Evolutionary conservation across 2,113 vertebrate species (phyloP), one percentile per base, ranked within the genome.

Genomic region (Paracanthobrama guichenoti): DNA sequence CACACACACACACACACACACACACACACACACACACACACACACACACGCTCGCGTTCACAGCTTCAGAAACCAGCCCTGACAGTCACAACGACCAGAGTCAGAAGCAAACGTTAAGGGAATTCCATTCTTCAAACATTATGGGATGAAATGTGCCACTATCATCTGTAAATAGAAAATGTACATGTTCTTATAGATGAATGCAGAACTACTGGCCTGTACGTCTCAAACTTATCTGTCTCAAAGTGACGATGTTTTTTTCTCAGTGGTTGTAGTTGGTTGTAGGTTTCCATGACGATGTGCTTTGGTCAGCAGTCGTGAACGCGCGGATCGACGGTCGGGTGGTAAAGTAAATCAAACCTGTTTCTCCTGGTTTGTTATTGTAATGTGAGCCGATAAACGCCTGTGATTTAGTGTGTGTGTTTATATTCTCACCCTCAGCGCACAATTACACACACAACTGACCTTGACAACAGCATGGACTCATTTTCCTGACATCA

Each of bases 401-500:
- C 10, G 48, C 26, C 48, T 31, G 50, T 55, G 28, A 55, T 53
- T 55, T 26, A 76, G 48, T 76, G 48, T 28, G 24, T 18, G 16
- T 75, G 73, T 75, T 76, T 76, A 35, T 76, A 55, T 76, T 76
- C 73, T 76, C 73, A 76, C 73, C 26, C 48, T 76, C 73, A 76
- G 48, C 4, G 48, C 73, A 53, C 48, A 76, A 35, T 76, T 76
- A 76, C 73, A 76, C 73, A 55, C 73, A 50, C 50, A 5, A 50
- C 73, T 76, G 73, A 76, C 73, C 73, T 76, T 76, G 9, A 76
- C 73, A 76, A 76, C 73, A 76, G 73, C 73, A 76, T 31, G 73
- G 73, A 75, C 73, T 75, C 73, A 75, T 75, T 75, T 75, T 35
- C 73, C 48, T 50, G 28, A 55, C 67, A 55, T 28, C 6, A 12